Evolutionary conservation across 2,797 vertebrate genomes (phyloP).

Genomic region (Pangasius macronema): DNA sequence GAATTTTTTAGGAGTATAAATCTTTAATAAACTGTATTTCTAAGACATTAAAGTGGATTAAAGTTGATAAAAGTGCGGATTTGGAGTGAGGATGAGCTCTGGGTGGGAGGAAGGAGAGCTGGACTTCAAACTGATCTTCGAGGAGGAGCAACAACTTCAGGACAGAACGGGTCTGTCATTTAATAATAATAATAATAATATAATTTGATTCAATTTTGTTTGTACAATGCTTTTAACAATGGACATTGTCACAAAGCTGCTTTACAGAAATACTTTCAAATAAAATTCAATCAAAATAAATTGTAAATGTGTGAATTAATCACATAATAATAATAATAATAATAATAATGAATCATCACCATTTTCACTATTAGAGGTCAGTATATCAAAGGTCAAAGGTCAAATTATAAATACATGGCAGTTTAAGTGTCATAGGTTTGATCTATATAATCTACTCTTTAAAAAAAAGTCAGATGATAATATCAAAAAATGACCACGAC

Average conservation of each 20-base stretch:
- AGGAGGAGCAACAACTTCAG: constrained; percentile 76
- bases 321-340: too few relatives aligned
- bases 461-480: neutral
- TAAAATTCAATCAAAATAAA: too few relatives aligned
- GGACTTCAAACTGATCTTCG: constrained; percentile 92
- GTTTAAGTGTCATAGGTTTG: neutral
- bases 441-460: neutral
- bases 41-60: neutral
- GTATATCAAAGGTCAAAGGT: neutral
- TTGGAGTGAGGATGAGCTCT: constrained; percentile 76
- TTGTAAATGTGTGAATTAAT: too few relatives aligned
- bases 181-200: neutral
- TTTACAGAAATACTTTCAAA: too few relatives aligned
- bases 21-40: neutral
- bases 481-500: neutral
- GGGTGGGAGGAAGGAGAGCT: constrained; percentile 92
- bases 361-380: neutral
- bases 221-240: too few relatives aligned
- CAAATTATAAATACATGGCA: neutral
- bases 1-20: neutral
- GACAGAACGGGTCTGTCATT: constrained; percentile 24
- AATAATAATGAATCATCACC: neutral
- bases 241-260: too few relatives aligned
- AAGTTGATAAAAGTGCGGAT: neutral
- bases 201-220: neutral